A percentile compares a stretch with the other conserved stretches of the same genome.
Conservation (phyloP, 2,113 vertebrate species). For the Oxygymnocypris stewartii region DNA sequence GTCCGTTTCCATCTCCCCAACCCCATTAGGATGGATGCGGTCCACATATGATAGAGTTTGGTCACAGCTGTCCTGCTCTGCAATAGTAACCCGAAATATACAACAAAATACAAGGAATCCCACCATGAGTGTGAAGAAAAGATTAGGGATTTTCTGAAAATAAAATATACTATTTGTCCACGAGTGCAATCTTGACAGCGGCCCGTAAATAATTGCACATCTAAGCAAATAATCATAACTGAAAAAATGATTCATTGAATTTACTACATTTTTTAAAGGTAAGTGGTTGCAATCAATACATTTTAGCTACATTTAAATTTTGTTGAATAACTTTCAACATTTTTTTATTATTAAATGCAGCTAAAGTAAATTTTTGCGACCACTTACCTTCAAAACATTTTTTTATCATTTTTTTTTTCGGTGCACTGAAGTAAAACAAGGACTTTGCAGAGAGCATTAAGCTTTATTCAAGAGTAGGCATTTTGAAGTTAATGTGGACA, state of each 20-base stretch:
- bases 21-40: slow-evolving; percentile 52
- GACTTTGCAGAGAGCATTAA: background rate
- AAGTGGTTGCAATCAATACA: too few relatives aligned
- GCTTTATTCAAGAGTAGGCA: background rate
- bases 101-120: slow-evolving; percentile 19
- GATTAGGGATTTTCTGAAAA: slow-evolving; percentile 20
- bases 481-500: background rate
- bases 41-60: slow-evolving; percentile 59
- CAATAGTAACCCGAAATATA: slow-evolving; percentile 50
- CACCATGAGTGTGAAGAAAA: slow-evolving; percentile 18
- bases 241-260: too few relatives aligned
- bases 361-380: too few relatives aligned
- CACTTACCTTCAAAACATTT: too few relatives aligned
- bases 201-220: background rate
- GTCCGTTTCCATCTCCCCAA: slow-evolving; percentile 46
- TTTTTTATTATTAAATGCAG: too few relatives aligned
- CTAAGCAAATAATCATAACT: background rate
- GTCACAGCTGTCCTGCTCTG: slow-evolving; percentile 46
- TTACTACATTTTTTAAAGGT: too few relatives aligned
- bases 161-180: slow-evolving; percentile 22
- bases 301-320: too few relatives aligned
- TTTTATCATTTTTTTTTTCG: too few relatives aligned
- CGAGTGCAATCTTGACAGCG: background rate
- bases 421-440: background rate
- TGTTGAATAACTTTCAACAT: too few relatives aligned